Conservation (phyloP, 1,140 invertebrate species). For the Drosophila rufa region DNA sequence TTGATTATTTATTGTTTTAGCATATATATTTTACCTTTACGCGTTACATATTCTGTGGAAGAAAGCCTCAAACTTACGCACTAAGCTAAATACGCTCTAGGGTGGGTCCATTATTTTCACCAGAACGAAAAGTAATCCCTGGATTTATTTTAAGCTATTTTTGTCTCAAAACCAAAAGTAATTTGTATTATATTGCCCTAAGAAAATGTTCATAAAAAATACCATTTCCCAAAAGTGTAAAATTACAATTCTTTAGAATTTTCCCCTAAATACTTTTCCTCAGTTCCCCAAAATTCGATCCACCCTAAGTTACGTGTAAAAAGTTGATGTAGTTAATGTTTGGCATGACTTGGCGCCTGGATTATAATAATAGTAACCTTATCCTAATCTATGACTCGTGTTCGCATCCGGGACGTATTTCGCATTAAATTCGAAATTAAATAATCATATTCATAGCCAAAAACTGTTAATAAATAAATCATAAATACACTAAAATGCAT, state of each 20-base stretch:
- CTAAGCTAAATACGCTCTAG: slow-evolving; percentile 35
- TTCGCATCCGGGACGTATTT: slow-evolving; percentile 64
- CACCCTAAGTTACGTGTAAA: slow-evolving; percentile 27
- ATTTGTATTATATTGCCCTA: slow-evolving; percentile 8
- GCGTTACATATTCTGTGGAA: slow-evolving; percentile 36
- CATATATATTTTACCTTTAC: slow-evolving; percentile 37
- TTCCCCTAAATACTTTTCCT: not conserved
- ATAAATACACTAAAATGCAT: slow-evolving; percentile 54
- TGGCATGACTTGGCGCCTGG: slow-evolving; percentile 45
- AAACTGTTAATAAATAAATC: slow-evolving; percentile 47
- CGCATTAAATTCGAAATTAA: slow-evolving; percentile 61
- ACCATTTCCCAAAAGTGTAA: not conserved
- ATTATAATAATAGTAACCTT: slow-evolving; percentile 44
- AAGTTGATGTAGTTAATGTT: slow-evolving; percentile 37
- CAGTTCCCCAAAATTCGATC: not conserved
- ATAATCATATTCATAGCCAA: slow-evolving; percentile 67
- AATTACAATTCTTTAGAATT: not conserved
- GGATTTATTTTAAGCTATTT: slow-evolving; percentile 2
- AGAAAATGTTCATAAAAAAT: not conserved
- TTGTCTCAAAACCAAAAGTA: not conserved
- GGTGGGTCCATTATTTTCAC: slow-evolving; percentile 6
- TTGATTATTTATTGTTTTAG: slow-evolving; percentile 58
- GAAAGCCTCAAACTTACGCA: slow-evolving; percentile 45
- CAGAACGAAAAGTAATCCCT: slow-evolving; percentile 8
- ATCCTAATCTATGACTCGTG: slow-evolving; percentile 50